A percentile compares a stretch with the other conserved stretches of the same genome.
These are phyloP conservation scores for Scortum barcoo DNA, from an alignment of 2,113 vertebrate species.

Conservation along the genomic window DNA sequence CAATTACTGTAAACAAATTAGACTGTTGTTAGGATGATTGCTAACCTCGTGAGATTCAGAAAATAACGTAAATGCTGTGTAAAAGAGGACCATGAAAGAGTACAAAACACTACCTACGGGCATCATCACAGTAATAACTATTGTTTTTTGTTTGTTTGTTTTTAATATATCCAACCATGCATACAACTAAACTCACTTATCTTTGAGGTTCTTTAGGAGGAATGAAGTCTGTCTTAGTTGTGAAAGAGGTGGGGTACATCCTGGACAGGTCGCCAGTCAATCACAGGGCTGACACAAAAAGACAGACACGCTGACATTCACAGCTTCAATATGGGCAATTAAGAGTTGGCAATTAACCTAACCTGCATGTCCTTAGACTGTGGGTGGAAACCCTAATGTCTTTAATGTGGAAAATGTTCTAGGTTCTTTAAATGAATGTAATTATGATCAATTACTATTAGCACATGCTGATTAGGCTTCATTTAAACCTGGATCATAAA, in stretches of 20 bases:
- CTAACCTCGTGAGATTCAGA: neutral
- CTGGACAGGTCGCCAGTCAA: neutral
- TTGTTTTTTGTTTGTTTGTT: neutral
- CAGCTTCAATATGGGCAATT: neutral
- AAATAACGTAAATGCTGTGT: neutral
- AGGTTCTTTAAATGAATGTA: neutral
- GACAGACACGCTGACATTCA: neutral
- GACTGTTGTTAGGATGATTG: neutral
- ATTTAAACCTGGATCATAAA: neutral
- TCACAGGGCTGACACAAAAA: neutral
- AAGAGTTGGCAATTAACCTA: neutral
- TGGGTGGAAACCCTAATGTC: neutral
- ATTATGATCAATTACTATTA: neutral
- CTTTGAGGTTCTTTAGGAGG: neutral
- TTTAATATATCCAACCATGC: neutral
- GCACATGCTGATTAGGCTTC: neutral
- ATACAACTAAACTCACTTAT: neutral
- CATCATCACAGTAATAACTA: neutral
- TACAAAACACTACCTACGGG: neutral
- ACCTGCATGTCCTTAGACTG: neutral
- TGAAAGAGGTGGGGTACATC: neutral
- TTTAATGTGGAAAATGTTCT: neutral
- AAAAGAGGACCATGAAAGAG: neutral
- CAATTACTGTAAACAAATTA: neutral
- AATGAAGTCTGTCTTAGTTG: neutral